phyloP scores from a whole-genome alignment of 1,140 invertebrate genomes.

The Melanaphis sacchari region DNA sequence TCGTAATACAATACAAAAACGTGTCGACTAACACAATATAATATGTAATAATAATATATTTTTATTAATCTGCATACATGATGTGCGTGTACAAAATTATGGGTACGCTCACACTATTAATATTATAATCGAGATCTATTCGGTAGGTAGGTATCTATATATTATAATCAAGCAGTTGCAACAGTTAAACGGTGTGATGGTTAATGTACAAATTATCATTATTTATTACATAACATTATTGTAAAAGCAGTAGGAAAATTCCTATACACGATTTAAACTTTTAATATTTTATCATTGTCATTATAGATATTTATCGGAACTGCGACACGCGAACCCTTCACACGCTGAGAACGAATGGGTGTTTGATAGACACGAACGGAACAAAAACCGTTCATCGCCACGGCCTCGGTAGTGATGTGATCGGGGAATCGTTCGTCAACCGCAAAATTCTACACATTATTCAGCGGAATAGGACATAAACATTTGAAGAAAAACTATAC shows the following conservation, averaged over 20 bases:
- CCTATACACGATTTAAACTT: not conserved
- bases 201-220: not conserved
- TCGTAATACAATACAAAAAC: slow-evolving; percentile 3
- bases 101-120: not conserved
- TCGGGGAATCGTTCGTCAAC: not conserved
- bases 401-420: not conserved
- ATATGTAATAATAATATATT: not conserved
- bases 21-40: not conserved
- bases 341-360: not conserved
- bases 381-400: not conserved
- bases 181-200: not conserved
- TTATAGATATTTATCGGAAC: not conserved
- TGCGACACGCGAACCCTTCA: not conserved
- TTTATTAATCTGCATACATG: not conserved
- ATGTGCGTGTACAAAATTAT: not conserved
- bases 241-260: not conserved
- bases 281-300: not conserved
- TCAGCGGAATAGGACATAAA: not conserved
- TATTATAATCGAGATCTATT: slow-evolving; percentile 8
- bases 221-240: not conserved
- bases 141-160: not conserved
- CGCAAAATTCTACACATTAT: not conserved
- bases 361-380: not conserved
- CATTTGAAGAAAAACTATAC: not conserved
- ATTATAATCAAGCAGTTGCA: not conserved